Evolutionary conservation across 2,797 vertebrate genomes (phyloP).

Genomic region (Zenarchopterus dispar): DNA sequence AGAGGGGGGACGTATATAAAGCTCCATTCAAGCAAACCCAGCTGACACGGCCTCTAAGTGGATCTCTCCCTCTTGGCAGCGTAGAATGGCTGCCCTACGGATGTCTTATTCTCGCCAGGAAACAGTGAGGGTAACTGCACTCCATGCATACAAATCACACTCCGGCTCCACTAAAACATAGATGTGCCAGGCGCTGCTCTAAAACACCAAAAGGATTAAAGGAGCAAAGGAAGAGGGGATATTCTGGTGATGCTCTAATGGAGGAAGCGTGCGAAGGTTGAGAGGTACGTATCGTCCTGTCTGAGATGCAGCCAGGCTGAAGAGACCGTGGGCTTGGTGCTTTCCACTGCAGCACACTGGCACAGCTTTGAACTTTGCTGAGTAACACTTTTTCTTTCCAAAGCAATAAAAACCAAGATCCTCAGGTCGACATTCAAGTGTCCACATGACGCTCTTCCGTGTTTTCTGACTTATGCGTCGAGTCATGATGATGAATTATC

Average conservation of each 20-base stretch:
- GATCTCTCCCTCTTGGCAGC: slow-evolving; percentile 73
- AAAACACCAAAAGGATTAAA: slow-evolving; percentile 57
- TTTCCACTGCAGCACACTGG: slow-evolving; percentile 5
- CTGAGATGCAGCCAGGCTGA: slow-evolving; percentile 51
- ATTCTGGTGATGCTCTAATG: slow-evolving; percentile 69
- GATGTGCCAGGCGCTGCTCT: slow-evolving; percentile 47
- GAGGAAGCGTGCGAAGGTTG: slow-evolving; percentile 56
- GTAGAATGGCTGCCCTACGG: slow-evolving; percentile 70
- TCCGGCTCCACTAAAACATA: slow-evolving; percentile 69
- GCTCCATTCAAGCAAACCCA: slow-evolving; percentile 77
- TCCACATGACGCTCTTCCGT: no score
- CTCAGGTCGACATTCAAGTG: no score
- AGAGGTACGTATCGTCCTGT: slow-evolving; percentile 38
- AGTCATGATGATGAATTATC: no score
- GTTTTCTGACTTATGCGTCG: no score
- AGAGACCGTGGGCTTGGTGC: slow-evolving; percentile 22
- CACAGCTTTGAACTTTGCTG: no score
- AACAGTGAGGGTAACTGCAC: slow-evolving; percentile 68
- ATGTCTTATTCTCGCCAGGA: slow-evolving; percentile 79
- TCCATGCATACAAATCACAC: slow-evolving; percentile 76
- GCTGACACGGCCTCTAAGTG: slow-evolving; percentile 74
- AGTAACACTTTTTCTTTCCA: no score
- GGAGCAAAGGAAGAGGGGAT: slow-evolving; percentile 43
- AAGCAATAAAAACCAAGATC: no score
- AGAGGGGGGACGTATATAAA: slow-evolving; percentile 52